Conservation (phyloP, 92 coral and sea anemone species). For the Virgularia gustaviana region DNA sequence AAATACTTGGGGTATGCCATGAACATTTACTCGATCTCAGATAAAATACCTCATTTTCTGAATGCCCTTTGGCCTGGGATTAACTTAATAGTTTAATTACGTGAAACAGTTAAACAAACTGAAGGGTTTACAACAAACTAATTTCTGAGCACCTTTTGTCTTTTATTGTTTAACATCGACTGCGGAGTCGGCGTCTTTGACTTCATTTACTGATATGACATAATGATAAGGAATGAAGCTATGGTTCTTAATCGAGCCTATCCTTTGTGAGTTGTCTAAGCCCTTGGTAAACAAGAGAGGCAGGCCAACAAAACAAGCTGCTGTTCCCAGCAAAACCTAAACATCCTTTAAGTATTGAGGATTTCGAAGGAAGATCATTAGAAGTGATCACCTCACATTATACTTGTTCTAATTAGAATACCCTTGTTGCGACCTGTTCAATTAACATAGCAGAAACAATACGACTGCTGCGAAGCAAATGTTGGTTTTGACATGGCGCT, state of each 20-base stretch:
- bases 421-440: constrained; percentile 6
- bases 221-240: background rate
- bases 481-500: constrained; percentile 33
- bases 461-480: constrained; percentile 31
- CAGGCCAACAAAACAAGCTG: constrained; percentile 6
- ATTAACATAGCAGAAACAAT: constrained; percentile 31
- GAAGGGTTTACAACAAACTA: background rate
- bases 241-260: constrained; percentile 2
- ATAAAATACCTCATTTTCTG: background rate
- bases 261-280: constrained; percentile 4
- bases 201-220: background rate
- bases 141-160: constrained; percentile 12
- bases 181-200: constrained; percentile 41
- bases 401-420: constrained; percentile 20
- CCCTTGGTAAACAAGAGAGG: background rate
- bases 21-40: background rate
- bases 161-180: constrained; percentile 28
- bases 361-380: no score
- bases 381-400: constrained; percentile 23
- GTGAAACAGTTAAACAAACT: background rate
- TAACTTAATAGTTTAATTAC: constrained; percentile 6
- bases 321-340: background rate
- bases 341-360: background rate
- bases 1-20: no score
- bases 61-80: background rate